A percentile compares a stretch with the other conserved stretches of the same genome.
phyloP scores from a whole-genome alignment of 1,140 invertebrate species.

The Helicoverpa armigera region DNA sequence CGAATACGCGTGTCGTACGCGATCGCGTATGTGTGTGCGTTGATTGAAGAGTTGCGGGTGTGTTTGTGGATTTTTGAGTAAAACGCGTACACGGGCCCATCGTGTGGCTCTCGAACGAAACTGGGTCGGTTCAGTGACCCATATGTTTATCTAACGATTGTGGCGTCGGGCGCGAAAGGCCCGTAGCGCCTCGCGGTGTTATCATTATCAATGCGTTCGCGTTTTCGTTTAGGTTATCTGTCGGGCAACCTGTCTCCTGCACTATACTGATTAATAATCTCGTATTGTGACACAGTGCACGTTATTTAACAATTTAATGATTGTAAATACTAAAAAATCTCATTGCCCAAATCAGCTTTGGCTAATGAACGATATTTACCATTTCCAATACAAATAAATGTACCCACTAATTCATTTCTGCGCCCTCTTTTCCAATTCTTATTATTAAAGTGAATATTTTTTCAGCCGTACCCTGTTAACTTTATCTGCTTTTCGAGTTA shows the following conservation, averaged over 20 bases:
- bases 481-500: constrained; percentile 30
- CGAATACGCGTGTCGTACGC: constrained; percentile 50
- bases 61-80: constrained; percentile 75
- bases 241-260: constrained; percentile 81
- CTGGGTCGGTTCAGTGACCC: constrained; percentile 85
- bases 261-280: constrained; percentile 67
- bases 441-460: constrained; percentile 3
- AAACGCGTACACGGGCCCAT: constrained; percentile 69
- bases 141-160: constrained; percentile 86
- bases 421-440: neutral
- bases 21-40: constrained; percentile 54
- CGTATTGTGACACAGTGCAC: neutral
- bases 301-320: neutral
- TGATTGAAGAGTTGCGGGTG: constrained; percentile 56
- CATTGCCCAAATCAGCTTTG: no score
- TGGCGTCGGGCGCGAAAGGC: constrained; percentile 66
- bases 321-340: no score
- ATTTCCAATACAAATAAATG: neutral
- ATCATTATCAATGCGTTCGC: constrained; percentile 79
- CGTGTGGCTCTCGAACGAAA: constrained; percentile 69
- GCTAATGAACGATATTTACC: neutral
- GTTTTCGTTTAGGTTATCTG: constrained; percentile 83
- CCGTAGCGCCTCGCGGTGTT: constrained; percentile 66
- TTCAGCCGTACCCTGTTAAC: constrained; percentile 22
- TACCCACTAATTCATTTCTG: neutral